Evolutionary conservation across 2,113 vertebrate genomes (phyloP).

Genomic region (Petaurus breviceps): DNA sequence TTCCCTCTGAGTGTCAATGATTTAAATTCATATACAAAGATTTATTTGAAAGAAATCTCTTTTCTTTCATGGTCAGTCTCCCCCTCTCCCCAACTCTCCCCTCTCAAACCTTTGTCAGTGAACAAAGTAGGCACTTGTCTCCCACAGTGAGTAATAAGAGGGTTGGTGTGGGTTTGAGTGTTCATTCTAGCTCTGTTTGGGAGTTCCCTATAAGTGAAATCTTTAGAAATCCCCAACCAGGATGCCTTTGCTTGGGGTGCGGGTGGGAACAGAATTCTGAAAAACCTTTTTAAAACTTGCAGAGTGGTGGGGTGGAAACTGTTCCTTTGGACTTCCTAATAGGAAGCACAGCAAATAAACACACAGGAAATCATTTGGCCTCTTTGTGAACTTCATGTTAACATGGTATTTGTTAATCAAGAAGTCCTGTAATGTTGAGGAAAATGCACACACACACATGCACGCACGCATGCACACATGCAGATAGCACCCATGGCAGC

Average conservation of each 20-base stretch:
- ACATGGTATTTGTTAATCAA: constrained; percentile 68
- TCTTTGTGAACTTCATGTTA: constrained; percentile 80
- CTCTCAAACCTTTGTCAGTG: constrained; percentile 79
- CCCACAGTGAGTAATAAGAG: constrained; percentile 80
- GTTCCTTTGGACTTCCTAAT: constrained; percentile 80
- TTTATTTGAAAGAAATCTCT: constrained; percentile 80
- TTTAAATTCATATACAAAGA: constrained; percentile 82
- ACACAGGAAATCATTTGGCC: constrained; percentile 79
- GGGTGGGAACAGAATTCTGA: constrained; percentile 69
- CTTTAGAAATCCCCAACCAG: constrained; percentile 81
- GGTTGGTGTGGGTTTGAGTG: constrained; percentile 81
- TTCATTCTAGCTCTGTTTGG: constrained; percentile 82
- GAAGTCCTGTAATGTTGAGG: constrained; percentile 33
- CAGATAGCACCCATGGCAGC: background rate
- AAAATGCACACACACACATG: background rate
- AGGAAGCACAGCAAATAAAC: constrained; percentile 79
- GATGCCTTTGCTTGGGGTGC: constrained; percentile 76
- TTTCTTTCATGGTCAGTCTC: constrained; percentile 75
- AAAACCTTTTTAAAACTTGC: constrained; percentile 71
- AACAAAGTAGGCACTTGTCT: constrained; percentile 86
- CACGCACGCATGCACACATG: background rate
- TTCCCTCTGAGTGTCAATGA: constrained; percentile 76
- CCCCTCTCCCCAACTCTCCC: constrained; percentile 8
- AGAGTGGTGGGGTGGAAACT: constrained; percentile 77
- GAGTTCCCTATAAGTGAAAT: constrained; percentile 78